Conservation (phyloP, 2,888 invertebrate species). For the Drosophila buzzatii region DNA sequence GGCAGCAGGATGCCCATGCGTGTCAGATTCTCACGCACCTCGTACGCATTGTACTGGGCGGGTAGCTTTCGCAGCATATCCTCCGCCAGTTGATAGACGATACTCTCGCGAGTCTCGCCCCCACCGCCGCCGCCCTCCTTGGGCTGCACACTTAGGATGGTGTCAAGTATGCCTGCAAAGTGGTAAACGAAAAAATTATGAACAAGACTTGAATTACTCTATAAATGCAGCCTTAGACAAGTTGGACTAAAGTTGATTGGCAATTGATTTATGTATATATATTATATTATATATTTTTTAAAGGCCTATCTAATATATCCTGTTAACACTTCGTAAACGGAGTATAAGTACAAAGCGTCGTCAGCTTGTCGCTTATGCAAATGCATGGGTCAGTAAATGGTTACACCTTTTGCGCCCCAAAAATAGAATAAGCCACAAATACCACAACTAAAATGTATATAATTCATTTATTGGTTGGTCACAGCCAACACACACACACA, state of each 20-base stretch:
- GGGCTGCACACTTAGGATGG: slow-evolving; percentile 98
- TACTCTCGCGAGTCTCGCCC: slow-evolving; percentile 96
- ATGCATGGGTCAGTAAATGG: slow-evolving; percentile 43
- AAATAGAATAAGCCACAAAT: slow-evolving; percentile 25
- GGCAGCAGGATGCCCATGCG: slow-evolving; percentile 97
- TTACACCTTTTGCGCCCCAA: slow-evolving; percentile 8
- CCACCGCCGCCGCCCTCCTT: slow-evolving; percentile 96
- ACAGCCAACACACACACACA: slow-evolving; percentile 7
- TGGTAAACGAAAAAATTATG: neutral
- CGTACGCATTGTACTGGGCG: slow-evolving; percentile 93
- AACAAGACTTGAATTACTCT: too few species aligned
- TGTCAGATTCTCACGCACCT: slow-evolving; percentile 94
- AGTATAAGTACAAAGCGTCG: slow-evolving; percentile 7
- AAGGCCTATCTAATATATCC: neutral
- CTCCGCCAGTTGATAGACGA: slow-evolving; percentile 95
- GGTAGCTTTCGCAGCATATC: slow-evolving; percentile 96
- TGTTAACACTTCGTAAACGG: neutral
- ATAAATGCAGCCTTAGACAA: too few species aligned
- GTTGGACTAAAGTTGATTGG: too few species aligned
- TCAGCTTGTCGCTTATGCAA: slow-evolving; percentile 47
- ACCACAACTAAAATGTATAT: slow-evolving; percentile 26
- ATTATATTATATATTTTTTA: too few species aligned
- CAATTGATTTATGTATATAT: too few species aligned
- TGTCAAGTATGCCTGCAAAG: slow-evolving; percentile 91
- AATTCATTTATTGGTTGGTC: slow-evolving; percentile 45